Base-by-base conservation (phyloP, 2,888 invertebrate species). In the Heliconius sara region DNA sequence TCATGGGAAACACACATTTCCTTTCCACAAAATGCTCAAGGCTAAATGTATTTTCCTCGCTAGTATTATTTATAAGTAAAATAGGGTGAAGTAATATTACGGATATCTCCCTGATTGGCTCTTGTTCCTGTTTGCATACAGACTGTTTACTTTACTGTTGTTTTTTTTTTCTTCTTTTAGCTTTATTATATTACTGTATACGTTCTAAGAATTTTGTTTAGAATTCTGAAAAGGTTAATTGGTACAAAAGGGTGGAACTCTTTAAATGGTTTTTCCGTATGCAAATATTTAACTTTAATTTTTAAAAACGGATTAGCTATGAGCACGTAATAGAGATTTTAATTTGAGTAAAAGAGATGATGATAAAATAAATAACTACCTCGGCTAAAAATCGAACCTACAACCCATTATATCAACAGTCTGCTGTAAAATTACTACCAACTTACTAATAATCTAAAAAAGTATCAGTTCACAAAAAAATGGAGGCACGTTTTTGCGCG, bases 1-100 rank as follows among this genome's bases (percentile, higher is more conserved):
- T 95, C 93, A 94, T 93, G 90, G 88, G 89, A 91, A 93, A 93
- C 92, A 93, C 94, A 93, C 92, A 94, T 94, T 93, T 92, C 91
- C 93, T 93, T 89, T 93, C 92, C 91, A 86, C 91, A 91, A 92
- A 92, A 91, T 90, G 89, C 88, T 91, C 85, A 85, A 87, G 88
- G 91, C 88, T 84, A 90, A 92, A 92, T 92, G 88, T 90, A 91
- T 93, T 92, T 92, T 91, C 90, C 85, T 88, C 84, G 87, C 85
- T 85, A 86, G 66, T 84, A 84, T 87, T 90, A 90, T 91, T 90
- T 89, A 90, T 90, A 89, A 88, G 87, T 88, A 86, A 88, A 89
- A 86, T 86, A 85, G 82, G 81, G 84, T 82, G 79, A 81, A 83
- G 80, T 81, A 76, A 80, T 82, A 82, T 82, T 65, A 77, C 74